Base-by-base conservation (phyloP, 2,888 invertebrate genomes). In the Buathra laborator region DNA sequence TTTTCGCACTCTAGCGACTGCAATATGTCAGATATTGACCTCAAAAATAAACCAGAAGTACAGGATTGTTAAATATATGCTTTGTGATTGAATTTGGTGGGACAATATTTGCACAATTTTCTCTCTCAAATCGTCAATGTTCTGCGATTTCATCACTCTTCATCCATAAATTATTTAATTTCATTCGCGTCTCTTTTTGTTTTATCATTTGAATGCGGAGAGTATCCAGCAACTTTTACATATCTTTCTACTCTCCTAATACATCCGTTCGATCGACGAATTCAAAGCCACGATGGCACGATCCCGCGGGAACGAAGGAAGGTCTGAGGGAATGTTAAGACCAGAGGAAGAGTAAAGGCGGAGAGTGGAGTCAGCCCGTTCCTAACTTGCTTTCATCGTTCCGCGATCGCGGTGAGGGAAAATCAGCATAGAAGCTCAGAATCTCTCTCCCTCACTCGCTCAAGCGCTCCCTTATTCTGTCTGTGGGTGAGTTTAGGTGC, bases 341-440 rank as follows among this genome's bases (percentile, higher is more conserved):
- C 44, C 37, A 4, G 62, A 72, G 81, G 51, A 46, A 37, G 72
- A 24, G 43, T 51, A 62, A 64, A 48, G 70, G 56, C 56, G 68
- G 78, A 74, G 66, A 82, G 64, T 70, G 51, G 74, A 84, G 44
- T 84, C 84, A 75, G 78, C 66, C 24, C 77, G 46, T 78, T 78
- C 37, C 67, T 64, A 62, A 84, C 74, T 78, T 71, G 56, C 74
- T 19, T 82, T 74, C 82, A 75, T 66, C 74, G 66, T 48, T 12
- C 66, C 56, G 43, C 51, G 74, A 84, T 74, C 77, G 68, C 56
- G 68, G 81, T 75, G 68, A 81, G 74, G 68, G 81, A 85, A 87
- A 84, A 84, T 87, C 86, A 87, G 83, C 78, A 85, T 84, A 81
- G 84, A 81, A 86, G 76, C 84, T 84, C 62, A 80, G 81, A 82